These are phyloP conservation scores for Halcyon malimbica DNA, from an alignment of 2,113 vertebrate genomes.

Conservation along the genomic window DNA sequence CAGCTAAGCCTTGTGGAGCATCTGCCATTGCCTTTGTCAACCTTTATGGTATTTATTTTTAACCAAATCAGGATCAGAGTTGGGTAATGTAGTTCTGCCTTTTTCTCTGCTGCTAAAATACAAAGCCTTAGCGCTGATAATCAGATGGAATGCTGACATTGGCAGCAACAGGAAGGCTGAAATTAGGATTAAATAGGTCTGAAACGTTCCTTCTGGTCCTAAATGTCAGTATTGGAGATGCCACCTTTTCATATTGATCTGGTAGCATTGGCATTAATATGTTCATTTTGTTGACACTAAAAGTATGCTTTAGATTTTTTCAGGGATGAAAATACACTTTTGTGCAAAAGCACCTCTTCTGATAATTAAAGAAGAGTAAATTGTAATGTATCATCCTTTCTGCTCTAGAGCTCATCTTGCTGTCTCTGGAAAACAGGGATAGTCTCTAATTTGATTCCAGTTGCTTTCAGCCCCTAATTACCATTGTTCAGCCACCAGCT, in stretches of 20 bases:
- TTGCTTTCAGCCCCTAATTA: background rate
- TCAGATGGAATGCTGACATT: background rate
- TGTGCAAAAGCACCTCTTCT: background rate
- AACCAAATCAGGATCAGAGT: background rate
- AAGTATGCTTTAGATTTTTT: background rate
- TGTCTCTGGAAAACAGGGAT: background rate
- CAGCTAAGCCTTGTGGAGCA: background rate
- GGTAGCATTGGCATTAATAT: background rate
- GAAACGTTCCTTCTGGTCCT: background rate
- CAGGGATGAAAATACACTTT: background rate
- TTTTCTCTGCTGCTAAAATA: background rate
- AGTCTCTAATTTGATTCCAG: slow-evolving; percentile 21
- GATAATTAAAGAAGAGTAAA: background rate
- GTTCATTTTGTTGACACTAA: background rate
- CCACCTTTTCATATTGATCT: background rate
- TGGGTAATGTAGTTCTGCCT: background rate
- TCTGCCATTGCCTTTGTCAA: background rate
- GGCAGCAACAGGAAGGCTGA: background rate
- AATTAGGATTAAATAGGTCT: background rate
- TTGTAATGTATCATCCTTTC: background rate
- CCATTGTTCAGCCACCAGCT: slow-evolving; percentile 7
- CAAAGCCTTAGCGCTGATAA: background rate
- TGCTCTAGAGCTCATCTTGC: background rate
- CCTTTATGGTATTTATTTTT: background rate
- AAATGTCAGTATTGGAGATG: background rate